Evolutionary conservation across 2,888 invertebrate species (phyloP).

Genomic region (Aphidoletes aphidimyza): DNA sequence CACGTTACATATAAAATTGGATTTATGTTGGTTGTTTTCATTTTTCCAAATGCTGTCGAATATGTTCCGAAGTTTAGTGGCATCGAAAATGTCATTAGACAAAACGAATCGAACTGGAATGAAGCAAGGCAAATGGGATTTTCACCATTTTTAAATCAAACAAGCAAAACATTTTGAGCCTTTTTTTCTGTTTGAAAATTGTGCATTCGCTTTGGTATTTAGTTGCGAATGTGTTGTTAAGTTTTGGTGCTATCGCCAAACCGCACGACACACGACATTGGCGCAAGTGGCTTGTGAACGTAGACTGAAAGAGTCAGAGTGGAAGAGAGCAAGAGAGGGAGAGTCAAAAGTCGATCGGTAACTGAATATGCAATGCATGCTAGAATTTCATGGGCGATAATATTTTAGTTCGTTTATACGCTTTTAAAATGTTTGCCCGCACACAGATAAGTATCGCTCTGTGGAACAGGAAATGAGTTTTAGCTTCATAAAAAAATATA

Average conservation of each 20-base stretch:
- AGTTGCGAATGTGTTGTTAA: not conserved
- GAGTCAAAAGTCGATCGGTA: conserved; percentile 45
- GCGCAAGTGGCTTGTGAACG: not conserved
- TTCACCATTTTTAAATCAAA: not conserved
- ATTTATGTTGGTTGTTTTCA: not conserved
- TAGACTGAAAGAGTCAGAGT: not conserved
- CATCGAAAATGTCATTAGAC: not conserved
- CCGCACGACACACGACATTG: conserved; percentile 7
- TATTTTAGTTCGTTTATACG: conserved; percentile 44
- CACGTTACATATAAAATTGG: not conserved
- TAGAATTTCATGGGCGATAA: not conserved
- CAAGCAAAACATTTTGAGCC: not conserved
- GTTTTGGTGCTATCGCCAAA: not conserved
- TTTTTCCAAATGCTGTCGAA: too few species aligned
- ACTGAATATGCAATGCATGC: conserved; percentile 27
- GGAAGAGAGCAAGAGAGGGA: not conserved
- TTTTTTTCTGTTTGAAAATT: not conserved
- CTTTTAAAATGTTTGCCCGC: conserved; percentile 50
- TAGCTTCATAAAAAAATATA: conserved; percentile 44
- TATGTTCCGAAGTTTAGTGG: too few species aligned
- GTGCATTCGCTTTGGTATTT: not conserved
- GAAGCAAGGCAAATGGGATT: not conserved
- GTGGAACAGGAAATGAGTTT: conserved; percentile 53
- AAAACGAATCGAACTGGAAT: not conserved
- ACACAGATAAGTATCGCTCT: conserved; percentile 52